Percentiles rank a stretch among this genome's conserved stretches.
These are phyloP conservation scores for Hololepta plana DNA, from an alignment of 2,888 invertebrate species.

Conservation along the genomic window DNA sequence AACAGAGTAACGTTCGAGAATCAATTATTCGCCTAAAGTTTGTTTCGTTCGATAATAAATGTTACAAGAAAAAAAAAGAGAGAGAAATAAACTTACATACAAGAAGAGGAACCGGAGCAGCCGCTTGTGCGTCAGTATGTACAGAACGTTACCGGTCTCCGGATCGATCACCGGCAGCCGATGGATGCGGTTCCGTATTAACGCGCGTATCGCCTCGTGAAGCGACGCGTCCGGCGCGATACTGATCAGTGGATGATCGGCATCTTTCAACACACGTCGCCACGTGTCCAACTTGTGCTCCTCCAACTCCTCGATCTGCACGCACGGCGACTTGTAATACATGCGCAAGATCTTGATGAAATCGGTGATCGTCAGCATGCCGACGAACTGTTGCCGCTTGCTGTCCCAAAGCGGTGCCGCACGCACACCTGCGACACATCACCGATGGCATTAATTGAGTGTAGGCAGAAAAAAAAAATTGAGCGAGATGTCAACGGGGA, in stretches of 20 bases:
- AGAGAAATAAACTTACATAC: constrained; percentile 92
- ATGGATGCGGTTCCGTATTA: constrained; percentile 90
- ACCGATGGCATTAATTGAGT: no score
- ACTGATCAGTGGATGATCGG: constrained; percentile 72
- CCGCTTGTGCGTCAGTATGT: constrained; percentile 96
- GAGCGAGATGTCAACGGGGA: no score
- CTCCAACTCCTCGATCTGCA: constrained; percentile 90
- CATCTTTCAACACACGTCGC: constrained; percentile 80
- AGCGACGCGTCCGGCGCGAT: constrained; percentile 86
- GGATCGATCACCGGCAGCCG: constrained; percentile 94
- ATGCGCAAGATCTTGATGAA: constrained; percentile 96
- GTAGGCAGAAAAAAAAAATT: no score
- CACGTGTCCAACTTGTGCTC: constrained; percentile 94
- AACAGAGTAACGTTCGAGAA: no score
- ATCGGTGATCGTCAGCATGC: constrained; percentile 98
- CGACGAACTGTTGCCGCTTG: constrained; percentile 78
- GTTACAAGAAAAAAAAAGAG: constrained; percentile 1
- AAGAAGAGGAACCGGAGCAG: constrained; percentile 94
- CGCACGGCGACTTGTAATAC: constrained; percentile 88
- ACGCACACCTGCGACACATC: constrained; percentile 83
- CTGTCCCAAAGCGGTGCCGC: constrained; percentile 98
- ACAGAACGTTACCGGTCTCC: constrained; percentile 87
- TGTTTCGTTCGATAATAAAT: no score
- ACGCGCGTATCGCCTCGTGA: constrained; percentile 82
- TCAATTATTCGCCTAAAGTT: no score